phyloP scores from a whole-genome alignment of 2,113 vertebrate genomes.

The chimpanzee (Pan troglodytes) region DNA sequence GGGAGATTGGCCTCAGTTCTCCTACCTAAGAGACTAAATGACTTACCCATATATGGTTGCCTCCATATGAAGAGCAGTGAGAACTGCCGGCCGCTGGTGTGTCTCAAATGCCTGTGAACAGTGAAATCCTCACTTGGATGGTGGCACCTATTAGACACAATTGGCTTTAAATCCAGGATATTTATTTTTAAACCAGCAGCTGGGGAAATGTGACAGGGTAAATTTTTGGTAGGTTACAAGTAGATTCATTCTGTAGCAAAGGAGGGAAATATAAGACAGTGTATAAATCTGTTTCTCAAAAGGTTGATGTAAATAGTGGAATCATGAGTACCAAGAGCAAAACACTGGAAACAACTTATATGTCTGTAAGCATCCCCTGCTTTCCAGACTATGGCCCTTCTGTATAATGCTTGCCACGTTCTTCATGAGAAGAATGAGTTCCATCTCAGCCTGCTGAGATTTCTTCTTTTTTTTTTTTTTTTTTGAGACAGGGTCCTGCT shows the following conservation, averaged over 20 bases:
- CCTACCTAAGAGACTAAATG: not conserved
- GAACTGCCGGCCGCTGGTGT: not conserved
- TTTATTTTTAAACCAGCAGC: conserved; percentile 37
- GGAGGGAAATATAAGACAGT: not conserved
- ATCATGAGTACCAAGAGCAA: not conserved
- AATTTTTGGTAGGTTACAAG: not conserved
- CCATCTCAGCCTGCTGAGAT: not conserved
- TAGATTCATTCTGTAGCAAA: not conserved
- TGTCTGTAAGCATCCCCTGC: not conserved
- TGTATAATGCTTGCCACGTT: not conserved
- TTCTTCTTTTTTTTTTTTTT: too few species aligned
- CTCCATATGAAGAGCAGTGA: not conserved
- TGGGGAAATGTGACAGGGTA: not conserved
- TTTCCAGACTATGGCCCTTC: not conserved
- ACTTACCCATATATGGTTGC: not conserved
- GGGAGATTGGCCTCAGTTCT: not conserved
- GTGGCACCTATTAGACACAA: not conserved
- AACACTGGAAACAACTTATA: not conserved
- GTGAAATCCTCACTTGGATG: not conserved
- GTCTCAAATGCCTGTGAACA: not conserved
- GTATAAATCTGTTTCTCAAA: not conserved
- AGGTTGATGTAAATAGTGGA: not conserved
- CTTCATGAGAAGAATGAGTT: not conserved
- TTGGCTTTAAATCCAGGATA: not conserved
- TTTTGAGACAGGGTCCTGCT: too few species aligned